Percentiles rank a stretch among this genome's conserved stretches.
These are phyloP conservation scores for Craterocephalus amniculus DNA, from an alignment of 2,797 vertebrate genomes.

Conservation along the genomic window DNA sequence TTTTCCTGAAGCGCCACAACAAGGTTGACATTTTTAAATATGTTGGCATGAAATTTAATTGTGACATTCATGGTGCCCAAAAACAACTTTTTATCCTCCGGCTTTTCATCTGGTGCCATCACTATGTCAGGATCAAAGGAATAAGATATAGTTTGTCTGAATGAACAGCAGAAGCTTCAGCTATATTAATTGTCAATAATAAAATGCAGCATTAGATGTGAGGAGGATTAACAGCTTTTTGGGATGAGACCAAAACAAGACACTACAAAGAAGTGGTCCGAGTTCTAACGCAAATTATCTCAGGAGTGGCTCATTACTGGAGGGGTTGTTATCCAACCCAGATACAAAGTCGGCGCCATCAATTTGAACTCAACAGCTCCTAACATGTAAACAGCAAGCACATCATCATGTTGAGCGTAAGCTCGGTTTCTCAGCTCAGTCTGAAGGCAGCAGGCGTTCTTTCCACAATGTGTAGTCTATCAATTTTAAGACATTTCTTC, in stretches of 20 bases:
- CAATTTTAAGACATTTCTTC: background rate
- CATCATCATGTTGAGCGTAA: background rate
- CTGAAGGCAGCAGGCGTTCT: background rate
- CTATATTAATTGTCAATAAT: background rate
- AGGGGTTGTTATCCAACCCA: background rate
- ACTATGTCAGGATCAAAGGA: background rate
- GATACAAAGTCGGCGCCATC: background rate
- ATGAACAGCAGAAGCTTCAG: background rate
- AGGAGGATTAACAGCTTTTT: background rate
- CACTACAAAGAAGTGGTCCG: background rate
- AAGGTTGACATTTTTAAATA: conserved; percentile 5
- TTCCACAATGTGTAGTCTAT: background rate
- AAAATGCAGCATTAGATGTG: background rate
- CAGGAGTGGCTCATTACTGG: background rate
- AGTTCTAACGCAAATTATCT: background rate
- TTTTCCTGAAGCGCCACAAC: background rate
- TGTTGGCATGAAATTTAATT: conserved; percentile 3
- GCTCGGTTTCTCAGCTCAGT: background rate
- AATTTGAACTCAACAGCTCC: background rate
- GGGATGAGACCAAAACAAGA: background rate
- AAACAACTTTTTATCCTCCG: background rate
- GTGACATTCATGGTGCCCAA: background rate
- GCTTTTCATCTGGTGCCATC: background rate
- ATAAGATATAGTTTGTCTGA: background rate
- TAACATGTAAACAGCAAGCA: too few relatives aligned